Percentiles rank a stretch among this genome's conserved stretches.
These are phyloP conservation scores for Tenthredo scrophulariae DNA, from an alignment of 2,888 invertebrate genomes.

Conservation along the genomic window DNA sequence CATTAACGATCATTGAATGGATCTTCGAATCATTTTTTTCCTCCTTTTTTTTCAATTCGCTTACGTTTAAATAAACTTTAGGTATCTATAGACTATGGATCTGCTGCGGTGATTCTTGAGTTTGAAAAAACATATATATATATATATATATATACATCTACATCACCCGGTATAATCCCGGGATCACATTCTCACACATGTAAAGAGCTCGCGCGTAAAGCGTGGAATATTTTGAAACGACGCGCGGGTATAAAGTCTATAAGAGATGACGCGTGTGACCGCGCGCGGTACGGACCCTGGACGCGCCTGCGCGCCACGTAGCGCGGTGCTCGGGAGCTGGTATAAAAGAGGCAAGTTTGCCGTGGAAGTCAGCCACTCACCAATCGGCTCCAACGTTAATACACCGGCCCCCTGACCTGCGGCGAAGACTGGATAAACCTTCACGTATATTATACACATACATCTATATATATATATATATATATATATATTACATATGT, in stretches of 20 bases:
- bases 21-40: not conserved
- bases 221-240: slow-evolving; percentile 53
- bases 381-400: slow-evolving; percentile 69
- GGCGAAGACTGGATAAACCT: not conserved
- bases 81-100: not conserved
- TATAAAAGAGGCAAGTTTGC: slow-evolving; percentile 70
- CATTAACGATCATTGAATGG: not conserved
- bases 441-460: not conserved
- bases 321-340: slow-evolving; percentile 61
- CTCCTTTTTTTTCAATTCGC: not conserved
- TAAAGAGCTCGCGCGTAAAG: not conserved
- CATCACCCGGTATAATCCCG: not conserved
- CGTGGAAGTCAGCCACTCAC: slow-evolving; percentile 71
- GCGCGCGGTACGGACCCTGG: slow-evolving; percentile 46
- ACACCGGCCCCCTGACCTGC: slow-evolving; percentile 37
- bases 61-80: not conserved
- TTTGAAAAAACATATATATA: not conserved
- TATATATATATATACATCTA: not conserved
- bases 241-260: slow-evolving; percentile 7
- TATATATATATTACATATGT: no score
- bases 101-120: not conserved
- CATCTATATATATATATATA: not conserved
- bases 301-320: slow-evolving; percentile 65
- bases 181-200: not conserved
- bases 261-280: slow-evolving; percentile 36